Percentiles rank a stretch among this genome's conserved stretches.
phyloP scores from a whole-genome alignment of 2,113 vertebrate species.

The Callaeas wilsoni region DNA sequence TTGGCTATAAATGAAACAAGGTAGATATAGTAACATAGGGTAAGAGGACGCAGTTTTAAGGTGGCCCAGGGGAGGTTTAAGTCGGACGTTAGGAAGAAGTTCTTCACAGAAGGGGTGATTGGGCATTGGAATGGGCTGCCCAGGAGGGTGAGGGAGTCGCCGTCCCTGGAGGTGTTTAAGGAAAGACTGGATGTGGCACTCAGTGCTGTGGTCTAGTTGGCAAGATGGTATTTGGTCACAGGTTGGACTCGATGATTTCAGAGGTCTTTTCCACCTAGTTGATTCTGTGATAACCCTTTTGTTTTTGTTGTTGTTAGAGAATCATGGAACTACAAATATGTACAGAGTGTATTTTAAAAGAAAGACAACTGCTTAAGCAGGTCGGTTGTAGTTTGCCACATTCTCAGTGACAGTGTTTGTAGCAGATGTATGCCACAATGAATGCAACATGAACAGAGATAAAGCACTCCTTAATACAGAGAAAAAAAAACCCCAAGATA shows the following conservation, averaged over 20 bases:
- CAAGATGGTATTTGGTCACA: not conserved
- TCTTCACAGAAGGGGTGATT: not conserved
- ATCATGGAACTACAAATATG: rapidly evolving
- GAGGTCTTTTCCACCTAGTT: not conserved
- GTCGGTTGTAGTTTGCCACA: not conserved
- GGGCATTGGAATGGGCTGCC: not conserved
- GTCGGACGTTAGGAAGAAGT: not conserved
- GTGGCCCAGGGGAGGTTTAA: not conserved
- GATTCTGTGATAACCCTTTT: not conserved
- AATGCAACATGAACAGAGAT: not conserved
- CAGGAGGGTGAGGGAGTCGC: not conserved
- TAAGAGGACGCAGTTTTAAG: rapidly evolving
- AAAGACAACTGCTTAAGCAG: not conserved
- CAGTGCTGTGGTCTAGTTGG: not conserved
- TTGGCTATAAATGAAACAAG: not conserved
- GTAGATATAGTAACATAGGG: not conserved
- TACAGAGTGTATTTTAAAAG: not conserved
- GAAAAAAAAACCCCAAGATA: rapidly evolving
- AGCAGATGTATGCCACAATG: not conserved
- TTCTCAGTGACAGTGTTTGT: not conserved
- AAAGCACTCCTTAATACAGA: not conserved
- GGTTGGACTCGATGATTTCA: not conserved
- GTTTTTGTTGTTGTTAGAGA: not conserved
- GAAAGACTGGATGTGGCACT: not conserved
- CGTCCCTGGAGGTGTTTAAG: not conserved